phyloP scores from a whole-genome alignment of 1,140 invertebrate genomes.

The Chironomus striatipennis region DNA sequence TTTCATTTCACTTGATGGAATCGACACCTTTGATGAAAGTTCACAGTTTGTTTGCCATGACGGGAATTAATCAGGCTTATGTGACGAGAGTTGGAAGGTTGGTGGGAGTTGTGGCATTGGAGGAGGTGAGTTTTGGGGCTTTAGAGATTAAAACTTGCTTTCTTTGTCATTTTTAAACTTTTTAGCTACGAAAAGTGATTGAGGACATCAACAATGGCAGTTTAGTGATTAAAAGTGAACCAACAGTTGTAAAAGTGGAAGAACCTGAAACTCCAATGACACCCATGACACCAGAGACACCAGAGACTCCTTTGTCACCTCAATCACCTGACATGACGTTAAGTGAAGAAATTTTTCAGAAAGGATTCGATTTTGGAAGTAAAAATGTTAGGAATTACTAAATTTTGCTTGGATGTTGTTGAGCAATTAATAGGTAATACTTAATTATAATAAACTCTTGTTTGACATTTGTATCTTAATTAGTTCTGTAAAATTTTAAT shows the following conservation, averaged over 20 bases:
- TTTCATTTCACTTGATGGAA: constrained; percentile 97
- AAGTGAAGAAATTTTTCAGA: too few relatives aligned
- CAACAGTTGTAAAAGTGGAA: neutral
- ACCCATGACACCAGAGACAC: neutral
- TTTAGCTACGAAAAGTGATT: constrained; percentile 72
- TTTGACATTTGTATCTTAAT: too few relatives aligned
- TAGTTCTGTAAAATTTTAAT: too few relatives aligned
- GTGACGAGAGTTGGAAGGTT: constrained; percentile 93
- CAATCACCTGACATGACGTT: too few relatives aligned
- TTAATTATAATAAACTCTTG: too few relatives aligned
- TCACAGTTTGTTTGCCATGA: constrained; percentile 93
- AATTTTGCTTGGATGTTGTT: too few relatives aligned
- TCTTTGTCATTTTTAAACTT: too few relatives aligned
- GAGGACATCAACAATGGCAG: constrained; percentile 75
- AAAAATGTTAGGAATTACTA: too few relatives aligned
- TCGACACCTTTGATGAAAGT: constrained; percentile 93
- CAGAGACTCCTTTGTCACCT: too few relatives aligned
- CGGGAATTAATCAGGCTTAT: constrained; percentile 95
- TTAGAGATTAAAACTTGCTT: too few relatives aligned
- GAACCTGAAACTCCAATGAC: neutral
- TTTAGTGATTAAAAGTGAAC: constrained; percentile 39
- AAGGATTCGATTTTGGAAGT: too few relatives aligned
- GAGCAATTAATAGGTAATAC: too few relatives aligned
- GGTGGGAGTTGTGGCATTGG: constrained; percentile 91
- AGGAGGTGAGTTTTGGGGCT: constrained; percentile 68